A percentile compares a stretch with the other conserved stretches of the same genome.
phyloP scores from a whole-genome alignment of 2,888 invertebrate species.

The Caradrina clavipalpis region DNA sequence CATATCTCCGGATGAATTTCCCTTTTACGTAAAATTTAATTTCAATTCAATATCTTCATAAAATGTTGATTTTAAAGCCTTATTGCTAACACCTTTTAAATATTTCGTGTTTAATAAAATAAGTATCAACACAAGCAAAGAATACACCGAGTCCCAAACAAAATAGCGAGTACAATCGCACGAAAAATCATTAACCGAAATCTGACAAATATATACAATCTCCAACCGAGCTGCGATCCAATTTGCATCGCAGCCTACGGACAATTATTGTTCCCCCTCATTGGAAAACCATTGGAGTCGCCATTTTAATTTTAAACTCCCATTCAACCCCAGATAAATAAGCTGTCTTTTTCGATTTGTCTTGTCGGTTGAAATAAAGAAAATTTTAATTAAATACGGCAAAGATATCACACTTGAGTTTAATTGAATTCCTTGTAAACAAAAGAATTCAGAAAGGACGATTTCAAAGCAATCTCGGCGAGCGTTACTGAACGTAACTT shows the following conservation, averaged over 20 bases:
- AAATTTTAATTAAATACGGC: slow-evolving; percentile 66
- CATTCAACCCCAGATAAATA: slow-evolving; percentile 66
- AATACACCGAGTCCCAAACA: slow-evolving; percentile 17
- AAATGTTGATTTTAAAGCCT: not conserved
- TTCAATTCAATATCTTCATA: not conserved
- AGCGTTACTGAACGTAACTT: slow-evolving; percentile 55
- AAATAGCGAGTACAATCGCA: slow-evolving; percentile 42
- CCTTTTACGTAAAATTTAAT: not conserved
- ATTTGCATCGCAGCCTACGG: slow-evolving; percentile 70
- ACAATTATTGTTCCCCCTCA: slow-evolving; percentile 73
- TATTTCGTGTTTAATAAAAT: slow-evolving; percentile 10
- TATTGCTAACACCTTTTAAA: not conserved
- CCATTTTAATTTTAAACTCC: slow-evolving; percentile 67
- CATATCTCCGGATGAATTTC: not conserved
- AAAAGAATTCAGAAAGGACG: slow-evolving; percentile 47
- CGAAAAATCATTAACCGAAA: slow-evolving; percentile 50
- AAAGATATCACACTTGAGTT: slow-evolving; percentile 67
- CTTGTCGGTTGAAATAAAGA: slow-evolving; percentile 61
- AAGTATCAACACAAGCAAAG: slow-evolving; percentile 1
- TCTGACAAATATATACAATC: slow-evolving; percentile 60
- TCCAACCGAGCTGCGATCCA: slow-evolving; percentile 59
- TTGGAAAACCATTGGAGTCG: slow-evolving; percentile 74
- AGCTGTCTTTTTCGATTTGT: slow-evolving; percentile 64
- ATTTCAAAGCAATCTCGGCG: slow-evolving; percentile 55
- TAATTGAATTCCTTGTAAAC: slow-evolving; percentile 65